Base-by-base conservation (phyloP, 2,113 vertebrate species). In the Antechinus stuartii region DNA sequence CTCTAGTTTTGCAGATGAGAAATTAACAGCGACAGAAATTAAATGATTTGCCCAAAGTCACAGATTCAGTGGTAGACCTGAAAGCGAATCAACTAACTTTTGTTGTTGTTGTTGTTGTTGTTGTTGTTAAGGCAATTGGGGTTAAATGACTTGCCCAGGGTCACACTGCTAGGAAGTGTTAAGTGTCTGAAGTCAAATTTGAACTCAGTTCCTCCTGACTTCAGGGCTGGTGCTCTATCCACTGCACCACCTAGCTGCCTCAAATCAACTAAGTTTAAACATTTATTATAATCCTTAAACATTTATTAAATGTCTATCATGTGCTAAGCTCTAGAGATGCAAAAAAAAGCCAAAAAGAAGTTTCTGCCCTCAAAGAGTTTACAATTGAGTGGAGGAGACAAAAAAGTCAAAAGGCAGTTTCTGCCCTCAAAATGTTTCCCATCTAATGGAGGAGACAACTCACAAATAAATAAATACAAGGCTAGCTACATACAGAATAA, bases 1-100 rank as follows among this genome's bases (percentile, higher is more conserved):
- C 47, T 19, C 14, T 92, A 89, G 46, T 90, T 94, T 96, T 61
- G 54, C 4, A 91, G 30, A 53, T 90, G 61, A 91, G 47, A 54
- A 47, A 68, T 30, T 25, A 9, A 53, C 52, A 7, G 68, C 42
- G 53, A 93, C 7, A 76, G 54, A 52, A 50, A 22, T 92, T 56
- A 26, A 93, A 50, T 27, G 24, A 84, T 84, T 84, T 84, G 68
- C 19, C 19, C 6, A n/a, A 84, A 84, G 19, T 84, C n/a, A 35
- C 30, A 42, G 35, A 84, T 11, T 8, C 68, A 68, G 35, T 35
- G 35, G n/a, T 42, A 42, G 68, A 42, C 16, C 1, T 84, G 68
- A 5, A 84, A 42, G n/a, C 8, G n/a, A 84, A 23, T 42, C 14
- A 22, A 84, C 42, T n/a, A 42, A 42, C 27, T 52, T 52, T 49